Evolutionary conservation across 2,888 invertebrate species (phyloP).

Genomic region (Campoplex nolae): DNA sequence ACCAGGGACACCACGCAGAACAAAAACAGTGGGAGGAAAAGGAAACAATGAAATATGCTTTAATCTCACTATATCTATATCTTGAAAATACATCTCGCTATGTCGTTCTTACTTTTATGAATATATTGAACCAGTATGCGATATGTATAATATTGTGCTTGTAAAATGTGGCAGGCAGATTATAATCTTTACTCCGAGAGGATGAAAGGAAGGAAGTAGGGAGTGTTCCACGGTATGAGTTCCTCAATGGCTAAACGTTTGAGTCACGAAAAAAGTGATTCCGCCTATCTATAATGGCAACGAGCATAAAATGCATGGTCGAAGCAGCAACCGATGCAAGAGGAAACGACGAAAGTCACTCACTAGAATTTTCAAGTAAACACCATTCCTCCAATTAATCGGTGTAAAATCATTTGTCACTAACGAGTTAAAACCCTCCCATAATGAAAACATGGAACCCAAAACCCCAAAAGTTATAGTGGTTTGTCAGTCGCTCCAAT

Average conservation of each 20-base stretch:
- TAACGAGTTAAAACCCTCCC: not conserved
- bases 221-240: conserved; percentile 9
- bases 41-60: conserved; percentile 48
- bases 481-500: not conserved
- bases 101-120: not conserved
- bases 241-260: conserved; percentile 29
- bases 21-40: conserved; percentile 35
- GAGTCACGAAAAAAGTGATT: conserved; percentile 13
- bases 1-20: not conserved
- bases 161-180: conserved; percentile 20
- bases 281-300: conserved; percentile 25
- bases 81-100: conserved; percentile 19
- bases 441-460: not conserved
- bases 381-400: not conserved
- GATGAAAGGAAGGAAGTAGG: conserved; percentile 54
- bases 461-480: not conserved
- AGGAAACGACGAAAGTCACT: conserved; percentile 37
- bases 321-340: conserved; percentile 14
- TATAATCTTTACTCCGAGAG: conserved; percentile 44
- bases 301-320: conserved; percentile 15
- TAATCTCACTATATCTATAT: not conserved
- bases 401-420: not conserved
- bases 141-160: conserved; percentile 27
- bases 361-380: not conserved
- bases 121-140: conserved; percentile 5